Evolutionary conservation across 2,797 vertebrate species (phyloP), one percentile per base, ranked within the genome.

Genomic region (Percopsis omiscomaycus): DNA sequence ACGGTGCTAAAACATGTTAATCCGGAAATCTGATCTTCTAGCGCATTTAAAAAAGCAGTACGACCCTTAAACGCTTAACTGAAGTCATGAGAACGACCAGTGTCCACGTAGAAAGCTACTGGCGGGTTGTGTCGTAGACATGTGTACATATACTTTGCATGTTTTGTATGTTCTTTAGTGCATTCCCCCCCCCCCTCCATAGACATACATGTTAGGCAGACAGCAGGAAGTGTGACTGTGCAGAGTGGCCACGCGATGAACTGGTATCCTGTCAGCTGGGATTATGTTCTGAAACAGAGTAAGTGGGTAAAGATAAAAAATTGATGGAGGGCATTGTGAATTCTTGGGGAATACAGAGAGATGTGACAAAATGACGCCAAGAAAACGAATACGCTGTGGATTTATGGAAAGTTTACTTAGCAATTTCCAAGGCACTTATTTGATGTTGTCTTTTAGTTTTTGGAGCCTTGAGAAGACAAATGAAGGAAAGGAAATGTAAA

Each of bases 291-390:
- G 32, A 37, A 37, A 5, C 5, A 37, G 32, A 37, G 32, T 37
- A 37, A 37, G 32, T 37, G 32, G 32, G 32, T 37, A 37, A 8
- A 8, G 32, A 37, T 37, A 37, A 37, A 37, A 37, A 8, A 37
- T 37, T 5, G 2, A 37, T 37, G 32, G 8, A 56, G 69, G 79
- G 59, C 77, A 78, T 70, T 78, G 74, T 59, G 77, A 86, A 87
- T 89, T 90, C 83, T 87, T 66, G 83, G 83, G 71, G 49, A 79
- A 65, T 60, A 66, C 76, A 75, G 64, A 27, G 67, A 72, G 60
- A 48, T 37, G 68, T 66, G 86, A 92, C 90, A 90, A 91, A 66
- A 84, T 75, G 84, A 83, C 81, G 79, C 78, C 15, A 12, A 73
- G 66, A 5, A 66, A 55, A 71, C 66, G 79, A 66, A 85, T 82